Evolutionary conservation across 2,797 vertebrate genomes (phyloP).

Genomic region (Pyrocephalus nanus): DNA sequence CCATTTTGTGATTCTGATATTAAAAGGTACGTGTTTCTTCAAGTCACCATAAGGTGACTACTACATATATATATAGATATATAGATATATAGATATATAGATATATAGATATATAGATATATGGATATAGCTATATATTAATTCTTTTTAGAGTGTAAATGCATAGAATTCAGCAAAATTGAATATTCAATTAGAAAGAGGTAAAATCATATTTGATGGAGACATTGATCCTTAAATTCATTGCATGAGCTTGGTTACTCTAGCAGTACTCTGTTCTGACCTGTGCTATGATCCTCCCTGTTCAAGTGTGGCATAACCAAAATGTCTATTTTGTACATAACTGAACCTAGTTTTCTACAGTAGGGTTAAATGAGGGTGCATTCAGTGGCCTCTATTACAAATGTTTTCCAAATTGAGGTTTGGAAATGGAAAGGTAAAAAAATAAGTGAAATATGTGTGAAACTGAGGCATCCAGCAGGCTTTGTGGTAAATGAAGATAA

Average conservation of each 20-base stretch:
- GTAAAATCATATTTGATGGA: neutral
- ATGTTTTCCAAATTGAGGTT: neutral
- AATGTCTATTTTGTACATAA: neutral
- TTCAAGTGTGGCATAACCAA: neutral
- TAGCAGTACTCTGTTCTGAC: neutral
- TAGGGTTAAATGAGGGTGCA: neutral
- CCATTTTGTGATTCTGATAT: neutral
- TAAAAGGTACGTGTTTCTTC: neutral
- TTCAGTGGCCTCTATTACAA: neutral
- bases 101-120: neutral
- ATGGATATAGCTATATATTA: neutral
- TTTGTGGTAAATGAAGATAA: neutral
- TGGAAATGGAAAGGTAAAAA: neutral
- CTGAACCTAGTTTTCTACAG: neutral
- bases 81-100: neutral
- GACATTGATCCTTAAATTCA: neutral
- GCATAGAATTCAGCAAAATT: neutral
- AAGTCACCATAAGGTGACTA: neutral
- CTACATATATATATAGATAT: neutral
- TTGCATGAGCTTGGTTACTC: neutral
- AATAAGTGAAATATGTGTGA: neutral
- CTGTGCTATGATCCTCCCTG: neutral
- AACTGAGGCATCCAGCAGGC: neutral
- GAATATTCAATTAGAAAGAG: neutral
- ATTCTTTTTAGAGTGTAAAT: neutral